phyloP scores from a whole-genome alignment of 2,888 invertebrate species.

The Branchellion lobata region DNA sequence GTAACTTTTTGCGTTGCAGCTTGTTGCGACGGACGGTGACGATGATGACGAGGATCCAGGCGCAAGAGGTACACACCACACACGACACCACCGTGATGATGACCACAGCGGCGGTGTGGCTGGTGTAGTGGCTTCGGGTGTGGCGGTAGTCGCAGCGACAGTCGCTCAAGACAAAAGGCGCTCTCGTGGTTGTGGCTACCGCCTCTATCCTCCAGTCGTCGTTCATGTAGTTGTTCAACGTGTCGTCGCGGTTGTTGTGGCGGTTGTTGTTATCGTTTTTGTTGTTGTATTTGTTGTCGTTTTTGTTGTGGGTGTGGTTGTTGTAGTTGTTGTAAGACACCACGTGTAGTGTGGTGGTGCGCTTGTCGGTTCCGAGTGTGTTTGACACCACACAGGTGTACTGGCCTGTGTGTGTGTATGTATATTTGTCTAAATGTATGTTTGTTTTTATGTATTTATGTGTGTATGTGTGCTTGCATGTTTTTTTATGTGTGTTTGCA shows the following conservation, averaged over 20 bases:
- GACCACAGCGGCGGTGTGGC: not conserved
- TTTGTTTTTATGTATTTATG: no score
- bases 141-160: no score
- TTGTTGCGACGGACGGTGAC: not conserved
- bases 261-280: no score
- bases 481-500: no score
- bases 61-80: not conserved
- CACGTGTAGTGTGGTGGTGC: conserved; percentile 73
- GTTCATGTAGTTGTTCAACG: not conserved
- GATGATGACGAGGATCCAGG: not conserved
- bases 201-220: not conserved
- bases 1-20: not conserved
- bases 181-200: not conserved
- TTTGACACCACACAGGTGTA: conserved; percentile 90
- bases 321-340: conserved; percentile 53
- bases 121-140: no score
- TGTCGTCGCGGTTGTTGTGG: not conserved
- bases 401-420: conserved; percentile 68
- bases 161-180: not conserved
- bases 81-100: not conserved
- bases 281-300: no score
- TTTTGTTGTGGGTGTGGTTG: conserved; percentile 48
- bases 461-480: no score
- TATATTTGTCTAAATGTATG: no score
- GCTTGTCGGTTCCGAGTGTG: conserved; percentile 75